Conservation (phyloP, 1,140 invertebrate species). For the Drosophila gunungcola region DNA sequence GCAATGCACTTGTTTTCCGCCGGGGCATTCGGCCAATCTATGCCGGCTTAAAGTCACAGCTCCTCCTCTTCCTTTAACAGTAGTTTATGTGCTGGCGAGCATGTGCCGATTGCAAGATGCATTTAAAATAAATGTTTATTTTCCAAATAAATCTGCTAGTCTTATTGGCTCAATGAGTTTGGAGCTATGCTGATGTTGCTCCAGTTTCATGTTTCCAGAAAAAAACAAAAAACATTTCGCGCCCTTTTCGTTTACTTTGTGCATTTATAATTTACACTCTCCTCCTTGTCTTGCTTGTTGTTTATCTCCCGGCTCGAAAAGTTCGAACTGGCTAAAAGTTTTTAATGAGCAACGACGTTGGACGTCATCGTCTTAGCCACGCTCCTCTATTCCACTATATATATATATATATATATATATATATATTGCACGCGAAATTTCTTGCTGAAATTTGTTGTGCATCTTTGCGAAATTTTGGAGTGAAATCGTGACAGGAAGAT, state of each 20-base stretch:
- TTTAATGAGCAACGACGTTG: slow-evolving; percentile 77
- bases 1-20: slow-evolving; percentile 77
- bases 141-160: slow-evolving; percentile 21
- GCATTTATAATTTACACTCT: slow-evolving; percentile 70
- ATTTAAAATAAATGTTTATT: slow-evolving; percentile 14
- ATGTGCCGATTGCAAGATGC: not conserved
- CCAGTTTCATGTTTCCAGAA: slow-evolving; percentile 48
- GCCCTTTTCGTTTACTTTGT: slow-evolving; percentile 57
- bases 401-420: not conserved
- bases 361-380: slow-evolving; percentile 58
- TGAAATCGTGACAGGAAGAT: slow-evolving; percentile 26
- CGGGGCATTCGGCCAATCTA: slow-evolving; percentile 26
- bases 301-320: slow-evolving; percentile 68
- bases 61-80: slow-evolving; percentile 1
- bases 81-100: slow-evolving; percentile 13
- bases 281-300: slow-evolving; percentile 55
- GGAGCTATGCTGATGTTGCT: slow-evolving; percentile 1
- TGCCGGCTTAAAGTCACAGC: slow-evolving; percentile 19
- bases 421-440: slow-evolving; percentile 39
- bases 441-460: slow-evolving; percentile 47
- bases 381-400: too few species aligned
- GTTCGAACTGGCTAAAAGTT: slow-evolving; percentile 74
- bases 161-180: slow-evolving; percentile 16
- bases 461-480: slow-evolving; percentile 35
- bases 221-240: slow-evolving; percentile 22